Evolutionary conservation across 1,140 invertebrate species (phyloP).

Genomic region (Pseudomyrmex flavicornis): DNA sequence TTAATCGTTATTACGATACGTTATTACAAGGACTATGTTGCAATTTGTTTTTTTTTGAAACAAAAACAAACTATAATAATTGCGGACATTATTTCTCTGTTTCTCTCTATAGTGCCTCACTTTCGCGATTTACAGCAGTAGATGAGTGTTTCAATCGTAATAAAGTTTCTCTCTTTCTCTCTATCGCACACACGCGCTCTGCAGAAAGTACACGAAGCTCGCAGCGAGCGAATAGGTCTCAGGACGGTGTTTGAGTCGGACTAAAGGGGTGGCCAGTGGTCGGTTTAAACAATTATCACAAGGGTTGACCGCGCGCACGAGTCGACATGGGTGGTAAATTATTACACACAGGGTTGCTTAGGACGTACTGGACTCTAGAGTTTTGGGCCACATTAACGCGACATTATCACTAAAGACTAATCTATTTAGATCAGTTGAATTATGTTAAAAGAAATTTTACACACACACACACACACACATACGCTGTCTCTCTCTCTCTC

Average conservation of each 20-base stretch:
- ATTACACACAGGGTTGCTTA: constrained; percentile 78
- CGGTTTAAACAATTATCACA: constrained; percentile 85
- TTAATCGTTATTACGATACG: not conserved
- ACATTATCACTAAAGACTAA: constrained; percentile 51
- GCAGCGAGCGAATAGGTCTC: constrained; percentile 69
- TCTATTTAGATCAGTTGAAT: constrained; percentile 18
- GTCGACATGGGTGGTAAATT: constrained; percentile 84
- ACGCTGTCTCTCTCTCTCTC: too few species aligned
- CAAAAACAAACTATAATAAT: constrained; percentile 10
- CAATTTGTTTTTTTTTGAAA: too few species aligned
- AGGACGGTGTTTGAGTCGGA: constrained; percentile 74
- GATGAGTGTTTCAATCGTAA: constrained; percentile 73
- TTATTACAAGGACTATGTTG: not conserved
- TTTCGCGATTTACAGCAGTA: constrained; percentile 10
- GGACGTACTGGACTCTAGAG: constrained; percentile 67
- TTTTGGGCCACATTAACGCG: constrained; percentile 49
- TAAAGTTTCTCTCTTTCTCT: constrained; percentile 63
- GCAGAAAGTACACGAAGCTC: constrained; percentile 70
- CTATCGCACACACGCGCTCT: constrained; percentile 9
- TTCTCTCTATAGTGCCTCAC: not conserved
- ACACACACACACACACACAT: too few species aligned
- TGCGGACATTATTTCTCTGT: not conserved
- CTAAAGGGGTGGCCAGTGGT: constrained; percentile 82
- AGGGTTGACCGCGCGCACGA: constrained; percentile 79
- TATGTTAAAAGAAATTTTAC: constrained; percentile 29